phyloP scores from a whole-genome alignment of 2,797 vertebrate genomes.

The Sebastolobus altivelis region DNA sequence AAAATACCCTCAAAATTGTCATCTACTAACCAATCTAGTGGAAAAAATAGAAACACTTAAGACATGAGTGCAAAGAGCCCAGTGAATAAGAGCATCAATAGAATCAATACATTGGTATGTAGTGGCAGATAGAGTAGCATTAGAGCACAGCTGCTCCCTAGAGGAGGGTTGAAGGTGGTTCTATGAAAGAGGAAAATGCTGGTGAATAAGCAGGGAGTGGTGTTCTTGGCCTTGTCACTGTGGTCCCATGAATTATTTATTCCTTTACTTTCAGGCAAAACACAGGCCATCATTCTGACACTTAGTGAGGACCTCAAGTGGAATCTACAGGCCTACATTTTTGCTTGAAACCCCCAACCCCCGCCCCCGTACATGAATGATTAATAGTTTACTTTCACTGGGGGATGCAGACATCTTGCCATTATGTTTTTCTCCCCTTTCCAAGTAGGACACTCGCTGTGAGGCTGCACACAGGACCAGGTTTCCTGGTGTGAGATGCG shows the following conservation, averaged over 20 bases:
- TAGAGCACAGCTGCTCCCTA: constrained; percentile 24
- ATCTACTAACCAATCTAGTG: background rate
- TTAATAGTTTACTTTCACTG: constrained; percentile 71
- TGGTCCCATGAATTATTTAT: constrained; percentile 79
- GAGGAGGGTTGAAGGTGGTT: constrained; percentile 21
- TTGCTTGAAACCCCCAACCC: constrained; percentile 44
- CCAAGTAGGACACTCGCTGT: constrained; percentile 40
- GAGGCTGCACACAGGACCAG: constrained; percentile 51
- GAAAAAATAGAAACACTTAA: background rate
- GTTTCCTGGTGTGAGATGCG: constrained; percentile 66
- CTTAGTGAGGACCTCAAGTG: constrained; percentile 44
- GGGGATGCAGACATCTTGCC: constrained; percentile 53
- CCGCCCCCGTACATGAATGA: constrained; percentile 64
- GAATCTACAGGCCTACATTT: constrained; percentile 47
- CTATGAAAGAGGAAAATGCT: constrained; percentile 52
- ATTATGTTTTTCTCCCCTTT: constrained; percentile 29
- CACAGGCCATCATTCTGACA: constrained; percentile 39
- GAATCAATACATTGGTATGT: constrained; percentile 12
- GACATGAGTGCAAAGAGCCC: background rate
- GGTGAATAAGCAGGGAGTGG: constrained; percentile 45
- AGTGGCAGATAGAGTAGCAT: constrained; percentile 1
- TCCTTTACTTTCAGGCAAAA: constrained; percentile 74
- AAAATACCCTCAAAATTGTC: background rate
- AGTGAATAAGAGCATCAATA: background rate
- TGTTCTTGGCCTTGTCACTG: constrained; percentile 53